Conservation (phyloP, 2,797 vertebrate genomes). For the Acrossocheilus fasciatus region DNA sequence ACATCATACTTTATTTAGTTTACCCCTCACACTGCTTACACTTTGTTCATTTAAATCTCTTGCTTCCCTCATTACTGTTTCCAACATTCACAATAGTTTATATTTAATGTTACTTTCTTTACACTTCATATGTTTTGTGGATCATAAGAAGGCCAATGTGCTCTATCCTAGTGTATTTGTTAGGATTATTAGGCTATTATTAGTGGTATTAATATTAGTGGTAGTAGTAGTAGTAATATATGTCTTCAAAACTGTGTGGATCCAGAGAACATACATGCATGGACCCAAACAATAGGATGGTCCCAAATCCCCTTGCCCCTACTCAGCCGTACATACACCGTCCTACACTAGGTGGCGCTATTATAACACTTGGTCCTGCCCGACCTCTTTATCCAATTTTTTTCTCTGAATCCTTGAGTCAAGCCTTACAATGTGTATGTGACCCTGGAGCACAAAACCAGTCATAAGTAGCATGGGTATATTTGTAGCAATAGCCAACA, state of each 20-base stretch:
- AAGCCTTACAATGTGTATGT: neutral
- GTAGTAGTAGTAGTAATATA: neutral
- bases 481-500: neutral
- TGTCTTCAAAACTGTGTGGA: neutral
- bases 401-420: neutral
- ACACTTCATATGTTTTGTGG: neutral
- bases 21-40: neutral
- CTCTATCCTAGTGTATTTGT: neutral
- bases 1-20: neutral
- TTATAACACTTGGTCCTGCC: neutral
- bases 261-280: neutral
- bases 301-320: neutral
- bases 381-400: neutral
- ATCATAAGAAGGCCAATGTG: neutral
- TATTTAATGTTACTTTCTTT: neutral
- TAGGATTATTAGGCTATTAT: neutral
- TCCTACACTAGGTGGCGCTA: slow-evolving; percentile 3
- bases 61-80: neutral
- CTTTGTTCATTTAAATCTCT: neutral
- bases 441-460: neutral
- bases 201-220: neutral
- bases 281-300: neutral
- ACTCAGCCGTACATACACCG: too few relatives aligned
- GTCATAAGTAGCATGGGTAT: neutral
- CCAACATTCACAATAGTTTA: neutral